Evolutionary conservation across 1,140 invertebrate species (phyloP).

Genomic region (Rhopalosiphum maidis): DNA sequence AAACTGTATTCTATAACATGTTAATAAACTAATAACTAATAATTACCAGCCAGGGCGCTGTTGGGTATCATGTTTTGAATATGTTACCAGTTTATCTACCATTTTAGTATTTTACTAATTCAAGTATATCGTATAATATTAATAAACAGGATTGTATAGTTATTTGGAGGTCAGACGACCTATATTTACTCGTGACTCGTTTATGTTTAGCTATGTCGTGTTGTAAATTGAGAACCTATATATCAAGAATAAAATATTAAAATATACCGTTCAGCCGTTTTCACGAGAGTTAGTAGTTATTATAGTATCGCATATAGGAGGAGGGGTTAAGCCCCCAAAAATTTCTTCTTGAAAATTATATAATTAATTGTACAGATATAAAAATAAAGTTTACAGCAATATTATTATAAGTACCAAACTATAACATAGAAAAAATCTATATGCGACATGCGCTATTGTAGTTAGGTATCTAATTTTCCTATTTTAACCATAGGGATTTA

Average conservation of each 20-base stretch:
- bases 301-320: too few species aligned
- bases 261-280: neutral
- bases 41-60: neutral
- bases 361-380: too few species aligned
- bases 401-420: too few species aligned
- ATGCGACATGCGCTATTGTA: too few species aligned
- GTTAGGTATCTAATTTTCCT: too few species aligned
- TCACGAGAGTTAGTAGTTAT: neutral
- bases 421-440: too few species aligned
- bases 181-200: neutral
- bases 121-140: neutral
- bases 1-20: neutral
- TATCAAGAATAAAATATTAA: neutral
- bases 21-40: neutral
- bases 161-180: neutral
- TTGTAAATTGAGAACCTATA: neutral
- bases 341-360: too few species aligned
- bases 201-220: neutral
- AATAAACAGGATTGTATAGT: neutral
- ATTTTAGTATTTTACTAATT: neutral
- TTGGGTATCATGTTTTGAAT: neutral
- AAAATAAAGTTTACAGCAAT: too few species aligned
- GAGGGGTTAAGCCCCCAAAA: too few species aligned
- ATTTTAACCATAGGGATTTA: too few species aligned
- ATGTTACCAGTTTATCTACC: neutral